phyloP scores from a whole-genome alignment of 2,888 invertebrate species.

The Cerceris ruficornis region DNA sequence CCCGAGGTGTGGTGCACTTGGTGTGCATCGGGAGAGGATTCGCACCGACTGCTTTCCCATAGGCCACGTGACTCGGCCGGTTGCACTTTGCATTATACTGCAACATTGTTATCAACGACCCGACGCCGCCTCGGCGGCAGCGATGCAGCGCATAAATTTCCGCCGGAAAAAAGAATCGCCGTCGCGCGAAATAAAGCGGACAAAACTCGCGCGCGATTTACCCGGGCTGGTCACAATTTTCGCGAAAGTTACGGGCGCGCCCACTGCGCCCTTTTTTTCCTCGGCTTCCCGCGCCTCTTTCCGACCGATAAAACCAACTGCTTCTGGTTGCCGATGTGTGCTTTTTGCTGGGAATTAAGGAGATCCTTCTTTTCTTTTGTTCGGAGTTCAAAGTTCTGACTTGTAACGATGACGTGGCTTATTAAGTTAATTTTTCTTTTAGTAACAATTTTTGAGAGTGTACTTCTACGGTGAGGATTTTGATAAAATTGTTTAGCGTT shows the following conservation, averaged over 20 bases:
- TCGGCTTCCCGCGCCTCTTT: background rate
- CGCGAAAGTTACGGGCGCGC: conserved; percentile 40
- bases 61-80: conserved; percentile 7
- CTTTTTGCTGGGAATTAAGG: background rate
- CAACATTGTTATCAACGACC: conserved; percentile 39
- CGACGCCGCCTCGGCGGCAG: background rate
- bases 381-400: too few relatives aligned
- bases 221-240: conserved; percentile 37
- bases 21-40: conserved; percentile 1
- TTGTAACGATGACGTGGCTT: too few relatives aligned
- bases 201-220: conserved; percentile 40
- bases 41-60: conserved; percentile 1
- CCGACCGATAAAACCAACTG: background rate
- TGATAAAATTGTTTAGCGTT: too few relatives aligned
- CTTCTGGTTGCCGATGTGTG: background rate
- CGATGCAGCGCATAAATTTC: conserved; percentile 24
- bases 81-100: conserved; percentile 19
- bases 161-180: conserved; percentile 8
- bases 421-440: too few relatives aligned
- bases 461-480: too few relatives aligned
- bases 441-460: too few relatives aligned
- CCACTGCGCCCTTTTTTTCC: background rate
- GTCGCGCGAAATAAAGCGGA: conserved; percentile 33
- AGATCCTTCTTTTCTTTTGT: too few relatives aligned
- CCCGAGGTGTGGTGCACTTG: background rate